Base-by-base conservation (phyloP, 2,113 vertebrate genomes). In the Chloropsis cyanopogon region DNA sequence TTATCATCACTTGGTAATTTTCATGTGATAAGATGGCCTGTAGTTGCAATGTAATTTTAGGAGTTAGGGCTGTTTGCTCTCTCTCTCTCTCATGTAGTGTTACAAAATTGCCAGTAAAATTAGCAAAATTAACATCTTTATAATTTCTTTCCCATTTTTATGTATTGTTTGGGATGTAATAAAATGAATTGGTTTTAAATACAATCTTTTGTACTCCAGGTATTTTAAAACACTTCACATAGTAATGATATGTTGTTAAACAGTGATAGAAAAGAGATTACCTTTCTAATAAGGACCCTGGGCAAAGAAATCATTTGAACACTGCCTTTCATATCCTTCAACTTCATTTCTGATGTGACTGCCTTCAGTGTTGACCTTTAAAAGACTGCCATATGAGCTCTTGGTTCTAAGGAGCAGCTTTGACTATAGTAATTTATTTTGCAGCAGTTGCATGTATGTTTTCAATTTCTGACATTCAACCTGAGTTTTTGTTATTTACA, bases 171-270 rank as follows among this genome's bases (percentile, higher is more conserved):
- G 39, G 82, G 41, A 52, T 76, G 39, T 53, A 86, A 47, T 52
- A 86, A 76, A 81, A 92, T 44, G 33, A 86, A 82, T 93, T 82
- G 22, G 39, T 65, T 92, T 96, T 84, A 92, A 96, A 92, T 64
- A 78, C 35, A 44, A 86, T 87, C 79, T 92, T 95, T 88, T 35
- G 37, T 86, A 94, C 77, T 92, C 24, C 28, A 70, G 63, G 50
- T 95, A 47, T 89, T 96, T 93, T 89, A 82, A 90, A 95, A 65
- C 83, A 66, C 76, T 95, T 95, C 70, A 79, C 64, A 54, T 42
- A 76, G 66, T 92, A 93, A 96, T 90, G 71, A 76, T 69, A 91
- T 52, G 69, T 95, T 96, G 83, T 96, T 95, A 93, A 93, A 87
- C 53, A 88, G 70, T 57, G 82, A 88, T 86, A 86, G 76, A 94